phyloP scores from a whole-genome alignment of 2,113 vertebrate species.

The Origma solitaria region DNA sequence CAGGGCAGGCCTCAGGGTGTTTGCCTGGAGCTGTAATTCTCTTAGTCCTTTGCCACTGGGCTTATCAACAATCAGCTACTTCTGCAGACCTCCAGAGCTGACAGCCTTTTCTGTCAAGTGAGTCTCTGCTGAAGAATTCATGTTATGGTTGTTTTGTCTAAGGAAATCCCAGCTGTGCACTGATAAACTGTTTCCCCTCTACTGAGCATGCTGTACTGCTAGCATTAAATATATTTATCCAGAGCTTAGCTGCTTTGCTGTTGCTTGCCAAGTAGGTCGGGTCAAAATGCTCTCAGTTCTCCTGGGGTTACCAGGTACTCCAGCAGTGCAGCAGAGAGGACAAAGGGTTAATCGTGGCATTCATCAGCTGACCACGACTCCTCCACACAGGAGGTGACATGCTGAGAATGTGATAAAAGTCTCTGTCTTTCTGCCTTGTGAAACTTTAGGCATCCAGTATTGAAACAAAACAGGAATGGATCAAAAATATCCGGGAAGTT shows the following conservation, averaged over 20 bases:
- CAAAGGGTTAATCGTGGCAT: neutral
- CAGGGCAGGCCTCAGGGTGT: neutral
- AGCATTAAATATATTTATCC: neutral
- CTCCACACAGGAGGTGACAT: neutral
- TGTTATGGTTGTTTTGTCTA: neutral
- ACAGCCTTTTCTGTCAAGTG: neutral
- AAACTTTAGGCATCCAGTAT: slow-evolving; percentile 85
- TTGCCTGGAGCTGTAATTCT: neutral
- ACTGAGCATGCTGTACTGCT: neutral
- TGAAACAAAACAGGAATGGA: slow-evolving; percentile 98
- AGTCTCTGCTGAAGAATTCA: neutral
- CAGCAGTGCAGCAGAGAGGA: neutral
- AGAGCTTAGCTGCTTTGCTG: slow-evolving; percentile 21
- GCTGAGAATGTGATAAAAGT: neutral
- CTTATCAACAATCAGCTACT: neutral
- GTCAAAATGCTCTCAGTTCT: neutral
- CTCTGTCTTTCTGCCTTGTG: slow-evolving; percentile 22
- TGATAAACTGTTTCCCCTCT: neutral
- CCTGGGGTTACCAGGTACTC: neutral
- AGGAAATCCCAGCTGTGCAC: neutral
- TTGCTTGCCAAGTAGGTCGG: neutral
- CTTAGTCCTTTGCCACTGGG: neutral
- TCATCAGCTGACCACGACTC: neutral
- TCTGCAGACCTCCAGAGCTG: neutral
- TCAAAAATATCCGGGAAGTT: slow-evolving; percentile 96